Conservation (phyloP, 2,888 invertebrate genomes). For the Brachyptera risi region DNA sequence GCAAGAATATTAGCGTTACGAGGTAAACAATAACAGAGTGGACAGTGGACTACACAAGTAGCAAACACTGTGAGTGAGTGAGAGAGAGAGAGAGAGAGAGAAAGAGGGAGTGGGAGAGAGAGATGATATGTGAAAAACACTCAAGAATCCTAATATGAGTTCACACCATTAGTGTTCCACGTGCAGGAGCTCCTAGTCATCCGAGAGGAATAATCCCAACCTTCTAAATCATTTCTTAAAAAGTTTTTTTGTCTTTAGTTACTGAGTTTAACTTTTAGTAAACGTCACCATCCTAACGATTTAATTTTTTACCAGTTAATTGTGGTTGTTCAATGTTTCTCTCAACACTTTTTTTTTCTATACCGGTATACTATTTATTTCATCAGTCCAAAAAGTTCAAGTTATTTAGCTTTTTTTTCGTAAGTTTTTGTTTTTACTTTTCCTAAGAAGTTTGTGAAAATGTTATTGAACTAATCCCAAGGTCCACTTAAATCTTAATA, state of each 20-base stretch:
- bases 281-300: slow-evolving; percentile 22
- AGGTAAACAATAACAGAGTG: background rate
- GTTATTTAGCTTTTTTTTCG: slow-evolving; percentile 12
- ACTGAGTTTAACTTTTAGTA: slow-evolving; percentile 16
- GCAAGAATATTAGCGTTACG: background rate
- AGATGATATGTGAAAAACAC: background rate
- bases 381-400: slow-evolving; percentile 14
- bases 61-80: too few species aligned
- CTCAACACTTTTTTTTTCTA: background rate
- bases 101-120: background rate
- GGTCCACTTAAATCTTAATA: background rate
- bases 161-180: slow-evolving; percentile 16
- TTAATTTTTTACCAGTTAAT: slow-evolving; percentile 19
- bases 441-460: background rate
- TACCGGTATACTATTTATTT: slow-evolving; percentile 5
- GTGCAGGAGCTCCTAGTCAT: background rate
- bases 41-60: background rate
- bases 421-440: background rate
- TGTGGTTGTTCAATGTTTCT: slow-evolving; percentile 16
- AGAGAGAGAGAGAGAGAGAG: background rate
- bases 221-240: slow-evolving; percentile 3
- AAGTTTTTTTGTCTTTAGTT: slow-evolving; percentile 1
- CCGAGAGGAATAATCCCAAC: background rate
- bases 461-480: background rate
- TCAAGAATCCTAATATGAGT: slow-evolving; percentile 10